Conservation (phyloP, 2,113 vertebrate genomes). For the Mystacornis crossleyi region DNA sequence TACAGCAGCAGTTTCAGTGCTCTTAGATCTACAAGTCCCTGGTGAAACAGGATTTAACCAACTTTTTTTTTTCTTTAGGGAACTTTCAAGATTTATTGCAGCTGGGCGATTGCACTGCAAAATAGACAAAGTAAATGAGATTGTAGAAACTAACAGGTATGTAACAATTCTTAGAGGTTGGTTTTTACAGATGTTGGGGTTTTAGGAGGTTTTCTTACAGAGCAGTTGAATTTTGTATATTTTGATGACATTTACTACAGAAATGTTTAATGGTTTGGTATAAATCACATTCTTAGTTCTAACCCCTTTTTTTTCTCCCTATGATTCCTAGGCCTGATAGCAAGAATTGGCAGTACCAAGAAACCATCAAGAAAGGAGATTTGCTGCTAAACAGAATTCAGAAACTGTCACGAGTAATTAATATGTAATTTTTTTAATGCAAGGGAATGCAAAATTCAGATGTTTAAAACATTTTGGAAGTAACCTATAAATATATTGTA, state of each 20-base stretch:
- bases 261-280: neutral
- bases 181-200: neutral
- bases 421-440: conserved; percentile 85
- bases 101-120: conserved; percentile 98
- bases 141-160: conserved; percentile 99
- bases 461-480: conserved; percentile 78
- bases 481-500: conserved; percentile 65
- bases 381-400: conserved; percentile 97
- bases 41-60: neutral
- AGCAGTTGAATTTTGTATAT: neutral
- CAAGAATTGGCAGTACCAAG: conserved; percentile 99
- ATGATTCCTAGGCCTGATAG: conserved; percentile 89
- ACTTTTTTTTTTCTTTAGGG: conserved; percentile 73
- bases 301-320: neutral
- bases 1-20: neutral
- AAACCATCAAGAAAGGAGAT: conserved; percentile 99
- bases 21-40: neutral
- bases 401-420: conserved; percentile 97
- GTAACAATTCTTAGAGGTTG: neutral
- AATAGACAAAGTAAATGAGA: conserved; percentile 99
- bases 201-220: too few species aligned
- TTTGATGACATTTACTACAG: neutral
- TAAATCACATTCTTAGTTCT: neutral
- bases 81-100: conserved; percentile 96
- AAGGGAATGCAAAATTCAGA: conserved; percentile 43